These are phyloP conservation scores for Gila orcuttii DNA, from an alignment of 2,113 vertebrate species.

Conservation along the genomic window DNA sequence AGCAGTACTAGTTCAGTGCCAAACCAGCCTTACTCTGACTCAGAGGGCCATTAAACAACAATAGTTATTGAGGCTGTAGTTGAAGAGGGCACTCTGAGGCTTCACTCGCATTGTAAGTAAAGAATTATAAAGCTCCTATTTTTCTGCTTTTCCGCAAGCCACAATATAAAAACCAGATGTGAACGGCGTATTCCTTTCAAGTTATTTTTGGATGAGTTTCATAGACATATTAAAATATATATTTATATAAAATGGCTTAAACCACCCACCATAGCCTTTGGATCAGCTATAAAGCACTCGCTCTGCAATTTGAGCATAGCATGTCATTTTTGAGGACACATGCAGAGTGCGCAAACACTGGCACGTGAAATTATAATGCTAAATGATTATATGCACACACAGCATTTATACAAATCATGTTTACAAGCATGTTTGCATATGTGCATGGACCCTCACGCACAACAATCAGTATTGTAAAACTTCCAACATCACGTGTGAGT, in stretches of 20 bases:
- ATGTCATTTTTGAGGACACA: slow-evolving; percentile 53
- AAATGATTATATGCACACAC: slow-evolving; percentile 33
- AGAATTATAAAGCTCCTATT: slow-evolving; percentile 60
- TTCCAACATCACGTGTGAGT: slow-evolving; percentile 2
- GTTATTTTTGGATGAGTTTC: slow-evolving; percentile 68
- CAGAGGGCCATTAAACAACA: slow-evolving; percentile 54
- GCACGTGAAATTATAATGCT: slow-evolving; percentile 17
- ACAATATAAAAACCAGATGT: slow-evolving; percentile 70
- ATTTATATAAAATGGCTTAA: slow-evolving; percentile 65
- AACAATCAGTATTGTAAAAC: background rate
- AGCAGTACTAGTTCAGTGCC: background rate
- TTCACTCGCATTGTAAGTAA: slow-evolving; percentile 51
- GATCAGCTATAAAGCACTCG: slow-evolving; percentile 60
- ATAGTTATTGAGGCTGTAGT: slow-evolving; percentile 32
- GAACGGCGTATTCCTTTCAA: slow-evolving; percentile 63
- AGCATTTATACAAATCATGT: slow-evolving; percentile 23
- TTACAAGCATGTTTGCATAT: slow-evolving; percentile 11
- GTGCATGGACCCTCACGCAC: background rate
- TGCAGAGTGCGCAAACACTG: slow-evolving; percentile 33
- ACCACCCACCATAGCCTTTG: slow-evolving; percentile 60
- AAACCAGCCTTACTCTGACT: slow-evolving; percentile 31
- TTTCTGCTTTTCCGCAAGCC: slow-evolving; percentile 62
- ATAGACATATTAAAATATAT: slow-evolving; percentile 69
- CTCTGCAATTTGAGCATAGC: slow-evolving; percentile 57
- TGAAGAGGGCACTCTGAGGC: slow-evolving; percentile 39